phyloP scores from a whole-genome alignment of 35 echinoderm and acorn worm species.

The Heliocidaris tuberculata region DNA sequence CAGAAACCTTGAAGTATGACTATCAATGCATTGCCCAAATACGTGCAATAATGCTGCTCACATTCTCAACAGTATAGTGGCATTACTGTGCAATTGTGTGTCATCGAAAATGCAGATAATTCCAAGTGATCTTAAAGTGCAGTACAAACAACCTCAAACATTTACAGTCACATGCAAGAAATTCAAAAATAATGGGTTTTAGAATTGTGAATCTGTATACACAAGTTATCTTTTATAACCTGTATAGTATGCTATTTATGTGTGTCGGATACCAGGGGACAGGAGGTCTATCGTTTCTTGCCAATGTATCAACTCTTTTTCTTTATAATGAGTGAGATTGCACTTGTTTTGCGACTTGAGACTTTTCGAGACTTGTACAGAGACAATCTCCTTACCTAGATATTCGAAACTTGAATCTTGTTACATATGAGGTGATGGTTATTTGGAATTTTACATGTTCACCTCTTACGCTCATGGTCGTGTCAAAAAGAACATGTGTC shows the following conservation, averaged over 20 bases:
- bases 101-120: not conserved
- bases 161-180: not conserved
- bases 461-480: no score
- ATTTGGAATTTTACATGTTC: no score
- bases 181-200: not conserved
- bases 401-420: no score
- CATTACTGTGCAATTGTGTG: not conserved
- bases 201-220: not conserved
- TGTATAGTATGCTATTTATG: not conserved
- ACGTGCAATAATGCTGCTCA: not conserved
- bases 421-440: no score
- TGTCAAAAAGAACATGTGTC: no score
- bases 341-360: no score
- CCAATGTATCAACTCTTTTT: not conserved
- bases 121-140: not conserved
- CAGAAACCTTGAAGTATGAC: not conserved
- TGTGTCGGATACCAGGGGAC: no score
- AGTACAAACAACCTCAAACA: not conserved
- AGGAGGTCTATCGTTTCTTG: not conserved
- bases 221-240: not conserved
- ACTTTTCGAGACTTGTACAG: no score
- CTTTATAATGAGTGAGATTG: no score
- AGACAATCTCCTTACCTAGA: no score
- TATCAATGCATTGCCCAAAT: not conserved
- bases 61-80: not conserved